These are phyloP conservation scores for Nesoenas mayeri DNA, from an alignment of 2,113 vertebrate genomes.

Conservation along the genomic window DNA sequence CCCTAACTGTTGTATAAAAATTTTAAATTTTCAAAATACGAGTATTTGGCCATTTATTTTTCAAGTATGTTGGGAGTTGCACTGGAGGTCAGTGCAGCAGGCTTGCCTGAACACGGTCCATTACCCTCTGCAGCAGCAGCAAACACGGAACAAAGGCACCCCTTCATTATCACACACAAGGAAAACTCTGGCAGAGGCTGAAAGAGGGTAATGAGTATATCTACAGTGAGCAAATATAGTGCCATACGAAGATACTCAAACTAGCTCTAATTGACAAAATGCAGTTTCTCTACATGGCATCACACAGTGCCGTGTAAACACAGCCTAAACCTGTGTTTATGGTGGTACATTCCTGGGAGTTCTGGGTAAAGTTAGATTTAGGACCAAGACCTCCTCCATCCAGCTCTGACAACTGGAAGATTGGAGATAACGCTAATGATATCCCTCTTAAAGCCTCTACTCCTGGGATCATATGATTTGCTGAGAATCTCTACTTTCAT, in stretches of 20 bases:
- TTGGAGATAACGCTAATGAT: background rate
- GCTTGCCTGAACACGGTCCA: background rate
- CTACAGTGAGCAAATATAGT: constrained; percentile 28
- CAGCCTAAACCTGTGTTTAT: background rate
- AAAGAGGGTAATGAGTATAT: constrained; percentile 50
- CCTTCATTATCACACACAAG: constrained; percentile 35
- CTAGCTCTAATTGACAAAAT: constrained; percentile 22
- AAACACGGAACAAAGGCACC: constrained; percentile 36
- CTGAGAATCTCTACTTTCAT: constrained; percentile 55
- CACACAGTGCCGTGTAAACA: background rate
- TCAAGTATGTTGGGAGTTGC: background rate
- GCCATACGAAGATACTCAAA: background rate
- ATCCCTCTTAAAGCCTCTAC: constrained; percentile 28
- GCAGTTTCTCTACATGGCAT: background rate
- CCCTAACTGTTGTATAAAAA: background rate
- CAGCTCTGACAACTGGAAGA: constrained; percentile 11
- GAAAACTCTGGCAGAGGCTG: constrained; percentile 42
- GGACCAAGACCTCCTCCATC: background rate
- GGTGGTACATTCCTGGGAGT: background rate
- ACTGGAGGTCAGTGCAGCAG: background rate
- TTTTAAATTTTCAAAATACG: background rate
- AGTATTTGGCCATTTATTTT: background rate
- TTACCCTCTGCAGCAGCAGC: constrained; percentile 46
- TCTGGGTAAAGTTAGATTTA: background rate
- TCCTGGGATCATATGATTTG: constrained; percentile 47